phyloP scores from a whole-genome alignment of 2,888 invertebrate species.

The Drosophila meridiana region DNA sequence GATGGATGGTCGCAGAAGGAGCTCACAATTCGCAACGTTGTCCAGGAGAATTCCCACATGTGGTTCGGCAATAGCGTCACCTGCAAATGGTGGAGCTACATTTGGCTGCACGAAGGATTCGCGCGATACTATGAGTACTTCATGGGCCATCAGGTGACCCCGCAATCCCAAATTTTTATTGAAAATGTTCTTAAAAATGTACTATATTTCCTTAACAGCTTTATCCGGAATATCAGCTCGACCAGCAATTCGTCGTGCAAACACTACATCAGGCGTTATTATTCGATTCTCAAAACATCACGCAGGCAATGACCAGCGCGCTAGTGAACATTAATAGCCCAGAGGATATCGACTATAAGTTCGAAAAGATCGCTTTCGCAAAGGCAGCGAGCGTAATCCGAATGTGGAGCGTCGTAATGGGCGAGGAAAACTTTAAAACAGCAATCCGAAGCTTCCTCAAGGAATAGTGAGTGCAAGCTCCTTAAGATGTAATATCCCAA shows the following conservation, averaged over 20 bases:
- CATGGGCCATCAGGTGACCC: background rate
- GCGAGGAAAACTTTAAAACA: background rate
- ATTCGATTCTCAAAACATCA: background rate
- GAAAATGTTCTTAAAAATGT: background rate
- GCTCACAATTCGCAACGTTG: background rate
- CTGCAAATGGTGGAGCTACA: background rate
- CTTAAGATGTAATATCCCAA: background rate
- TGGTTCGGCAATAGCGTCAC: conserved; percentile 6
- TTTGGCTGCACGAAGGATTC: conserved; percentile 5
- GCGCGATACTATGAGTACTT: conserved; percentile 5
- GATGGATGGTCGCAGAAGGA: conserved; percentile 4
- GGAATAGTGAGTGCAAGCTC: background rate
- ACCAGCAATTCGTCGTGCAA: background rate
- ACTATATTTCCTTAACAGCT: background rate
- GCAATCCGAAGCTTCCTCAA: background rate
- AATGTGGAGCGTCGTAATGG: background rate
- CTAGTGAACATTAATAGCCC: background rate
- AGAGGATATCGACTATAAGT: background rate
- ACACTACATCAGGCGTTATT: background rate
- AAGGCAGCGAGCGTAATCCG: conserved; percentile 7
- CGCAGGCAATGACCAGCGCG: conserved; percentile 1
- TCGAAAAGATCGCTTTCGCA: background rate
- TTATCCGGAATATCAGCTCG: conserved; percentile 2
- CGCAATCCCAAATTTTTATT: background rate
- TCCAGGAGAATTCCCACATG: conserved; percentile 2